A percentile compares a stretch with the other conserved stretches of the same genome.
Evolutionary conservation across 2,888 invertebrate species (phyloP).

Genomic region (Ichneumon xanthorius): DNA sequence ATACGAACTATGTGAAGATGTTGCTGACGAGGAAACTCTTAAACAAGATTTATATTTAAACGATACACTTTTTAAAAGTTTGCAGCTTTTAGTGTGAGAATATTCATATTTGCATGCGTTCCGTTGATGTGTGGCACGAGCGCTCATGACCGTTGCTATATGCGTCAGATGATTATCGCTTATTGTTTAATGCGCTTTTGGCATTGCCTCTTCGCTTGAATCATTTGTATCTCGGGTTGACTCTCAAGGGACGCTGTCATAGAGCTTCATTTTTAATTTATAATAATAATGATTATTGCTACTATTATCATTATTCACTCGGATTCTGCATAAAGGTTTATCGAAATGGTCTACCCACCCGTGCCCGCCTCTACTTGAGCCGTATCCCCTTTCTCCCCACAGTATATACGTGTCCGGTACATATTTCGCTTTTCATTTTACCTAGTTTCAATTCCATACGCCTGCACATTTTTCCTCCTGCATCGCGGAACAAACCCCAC

Average conservation of each 20-base stretch:
- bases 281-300: too few relatives aligned
- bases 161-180: too few relatives aligned
- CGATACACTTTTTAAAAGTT: not conserved
- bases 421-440: not conserved
- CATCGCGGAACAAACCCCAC: not conserved
- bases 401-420: not conserved
- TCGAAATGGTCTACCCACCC: not conserved
- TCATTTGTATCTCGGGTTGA: too few relatives aligned
- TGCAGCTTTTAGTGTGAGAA: not conserved
- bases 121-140: not conserved
- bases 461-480: not conserved
- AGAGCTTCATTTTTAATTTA: too few relatives aligned
- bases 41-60: not conserved
- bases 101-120: not conserved
- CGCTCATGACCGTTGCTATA: too few relatives aligned
- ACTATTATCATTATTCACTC: not conserved
- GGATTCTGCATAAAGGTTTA: not conserved
- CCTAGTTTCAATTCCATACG: slow-evolving; percentile 12
- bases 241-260: too few relatives aligned
- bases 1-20: not conserved
- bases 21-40: not conserved
- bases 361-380: not conserved
- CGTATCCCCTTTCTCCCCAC: not conserved
- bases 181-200: too few relatives aligned
- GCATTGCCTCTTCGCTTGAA: too few relatives aligned